Evolutionary conservation across 2,113 vertebrate species (phyloP).

Genomic region (Brevimyrus niger): DNA sequence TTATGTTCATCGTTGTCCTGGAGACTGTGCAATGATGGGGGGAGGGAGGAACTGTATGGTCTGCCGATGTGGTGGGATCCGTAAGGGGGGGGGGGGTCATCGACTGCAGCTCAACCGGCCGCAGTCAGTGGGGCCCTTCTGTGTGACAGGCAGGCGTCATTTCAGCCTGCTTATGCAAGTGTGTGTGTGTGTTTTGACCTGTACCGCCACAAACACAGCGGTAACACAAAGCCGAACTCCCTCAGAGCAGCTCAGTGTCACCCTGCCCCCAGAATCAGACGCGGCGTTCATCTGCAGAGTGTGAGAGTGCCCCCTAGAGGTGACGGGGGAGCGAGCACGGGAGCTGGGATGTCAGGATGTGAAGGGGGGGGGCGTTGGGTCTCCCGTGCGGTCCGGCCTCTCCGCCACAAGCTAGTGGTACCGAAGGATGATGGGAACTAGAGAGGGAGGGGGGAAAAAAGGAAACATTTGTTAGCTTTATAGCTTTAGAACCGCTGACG

Average conservation of each 20-base stretch:
- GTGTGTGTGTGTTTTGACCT: not conserved
- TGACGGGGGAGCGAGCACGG: constrained; percentile 41
- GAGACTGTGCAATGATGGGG: not conserved
- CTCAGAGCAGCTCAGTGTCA: constrained; percentile 19
- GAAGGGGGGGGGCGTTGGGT: not conserved
- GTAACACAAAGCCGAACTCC: constrained; percentile 6
- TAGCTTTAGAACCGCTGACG: not conserved
- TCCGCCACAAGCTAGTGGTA: constrained; percentile 50
- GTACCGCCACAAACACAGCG: not conserved
- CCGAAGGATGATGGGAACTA: constrained; percentile 65
- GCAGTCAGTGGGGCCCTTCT: not conserved
- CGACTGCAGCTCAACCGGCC: not conserved
- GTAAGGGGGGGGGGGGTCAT: not conserved
- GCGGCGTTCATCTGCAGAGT: constrained; percentile 20
- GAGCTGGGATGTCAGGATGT: constrained; percentile 26
- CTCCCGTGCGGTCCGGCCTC: constrained; percentile 25
- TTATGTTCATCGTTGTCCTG: not conserved
- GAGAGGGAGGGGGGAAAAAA: not conserved
- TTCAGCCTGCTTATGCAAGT: not conserved
- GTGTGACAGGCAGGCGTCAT: not conserved
- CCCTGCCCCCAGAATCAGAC: constrained; percentile 20
- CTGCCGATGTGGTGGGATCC: not conserved
- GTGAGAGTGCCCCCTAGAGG: constrained; percentile 40
- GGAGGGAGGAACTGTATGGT: not conserved
- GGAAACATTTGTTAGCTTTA: not conserved